Evolutionary conservation across 2,797 vertebrate genomes (phyloP).

Genomic region (Huso huso): DNA sequence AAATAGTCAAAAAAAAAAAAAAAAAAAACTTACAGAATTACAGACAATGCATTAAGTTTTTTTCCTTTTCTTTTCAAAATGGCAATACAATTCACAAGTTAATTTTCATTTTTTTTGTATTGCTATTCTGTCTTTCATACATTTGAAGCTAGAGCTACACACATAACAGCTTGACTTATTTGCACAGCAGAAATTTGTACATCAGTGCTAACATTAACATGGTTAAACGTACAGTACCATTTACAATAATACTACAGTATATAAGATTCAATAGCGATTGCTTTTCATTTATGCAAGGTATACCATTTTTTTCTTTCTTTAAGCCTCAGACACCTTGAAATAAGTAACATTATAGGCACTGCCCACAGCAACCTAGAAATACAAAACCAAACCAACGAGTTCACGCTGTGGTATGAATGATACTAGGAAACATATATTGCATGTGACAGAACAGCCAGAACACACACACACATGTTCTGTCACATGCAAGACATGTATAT

Average conservation of each 20-base stretch:
- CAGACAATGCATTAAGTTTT: conserved; percentile 9
- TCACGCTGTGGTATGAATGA: no score
- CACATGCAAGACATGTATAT: no score
- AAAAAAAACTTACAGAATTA: conserved; percentile 13
- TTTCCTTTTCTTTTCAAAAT: conserved; percentile 1
- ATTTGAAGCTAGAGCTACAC: conserved; percentile 13
- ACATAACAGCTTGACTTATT: conserved; percentile 23
- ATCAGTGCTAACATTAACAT: conserved; percentile 16
- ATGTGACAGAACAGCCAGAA: no score
- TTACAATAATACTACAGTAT: conserved; percentile 20
- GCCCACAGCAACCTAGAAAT: no score
- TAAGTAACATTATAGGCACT: no score
- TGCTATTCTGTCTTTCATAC: conserved; percentile 13
- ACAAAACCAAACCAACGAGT: no score
- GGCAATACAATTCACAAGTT: not conserved
- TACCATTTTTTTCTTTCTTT: no score
- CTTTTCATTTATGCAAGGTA: conserved; percentile 9
- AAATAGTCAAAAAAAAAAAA: conserved; percentile 12
- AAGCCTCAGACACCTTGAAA: no score
- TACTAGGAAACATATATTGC: no score
- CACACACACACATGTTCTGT: no score
- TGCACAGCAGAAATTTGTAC: conserved; percentile 21
- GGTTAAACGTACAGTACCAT: conserved; percentile 22
- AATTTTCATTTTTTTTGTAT: not conserved
- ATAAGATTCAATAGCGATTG: conserved; percentile 42